Evolutionary conservation across 1,140 invertebrate genomes (phyloP), one percentile per base, ranked within the genome.

Genomic region (Parapsyche elsis): DNA sequence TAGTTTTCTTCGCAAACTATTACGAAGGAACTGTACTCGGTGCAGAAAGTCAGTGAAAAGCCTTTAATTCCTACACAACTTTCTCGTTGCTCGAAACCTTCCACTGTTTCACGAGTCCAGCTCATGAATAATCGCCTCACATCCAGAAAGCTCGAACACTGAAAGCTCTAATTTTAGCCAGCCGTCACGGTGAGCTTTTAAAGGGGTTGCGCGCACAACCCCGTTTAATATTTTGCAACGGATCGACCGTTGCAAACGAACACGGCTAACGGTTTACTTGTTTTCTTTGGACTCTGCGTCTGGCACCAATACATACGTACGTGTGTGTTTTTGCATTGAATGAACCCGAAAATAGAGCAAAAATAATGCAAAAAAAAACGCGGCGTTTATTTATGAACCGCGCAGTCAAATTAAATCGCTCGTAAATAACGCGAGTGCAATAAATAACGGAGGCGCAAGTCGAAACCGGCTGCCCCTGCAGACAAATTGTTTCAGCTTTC

Each of bases 361-460:
- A 23, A 67, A 67, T 16, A 26, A 67, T 10, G 19, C 21, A 24
- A 77, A 64, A 45, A 45, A 77, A 26, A 64, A 64, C 53, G 75
- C 26, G 45, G 73, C 44, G 49, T 67, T 78, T 78, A 78, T 78
- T 78, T 78, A 71, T 78, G 67, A 78, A 78, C 76, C 44, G 76
- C 61, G 64, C 30, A 78, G 76, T 67, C 38, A 78, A 78, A 78
- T 78, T 78, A 78, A 78, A 78, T 78, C 76, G 76, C 59, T 70
- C 61, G 59, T 78, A 78, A 78, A 78, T 78, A 71, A 78, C 76
- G 64, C 45, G 49, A 78, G 61, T 49, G 61, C 61, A 78, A 78
- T 78, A 78, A 78, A 78, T 78, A 70, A 71, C 76, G 61, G 61
- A 30, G 38, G 26, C 23, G 45, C 64, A 75, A 75, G 44, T 73